Percentiles rank a stretch among this genome's conserved stretches.
phyloP scores from a whole-genome alignment of 2,797 vertebrate genomes.

The Bovichtus variegatus region DNA sequence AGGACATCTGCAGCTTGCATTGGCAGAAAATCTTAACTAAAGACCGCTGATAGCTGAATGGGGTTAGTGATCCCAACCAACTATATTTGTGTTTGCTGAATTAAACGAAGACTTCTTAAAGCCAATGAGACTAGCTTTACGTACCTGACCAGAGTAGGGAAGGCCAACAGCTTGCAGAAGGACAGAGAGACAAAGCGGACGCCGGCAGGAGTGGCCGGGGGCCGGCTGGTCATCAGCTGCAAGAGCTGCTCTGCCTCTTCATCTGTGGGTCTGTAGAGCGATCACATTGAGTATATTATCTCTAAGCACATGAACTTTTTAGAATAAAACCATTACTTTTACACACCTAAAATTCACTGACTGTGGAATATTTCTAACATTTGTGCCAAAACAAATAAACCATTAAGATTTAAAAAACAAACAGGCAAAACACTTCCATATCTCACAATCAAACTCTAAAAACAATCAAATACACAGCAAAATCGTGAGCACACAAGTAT shows the following conservation, averaged over 20 bases:
- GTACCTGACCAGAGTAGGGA: slow-evolving; percentile 96
- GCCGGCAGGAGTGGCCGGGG: slow-evolving; percentile 95
- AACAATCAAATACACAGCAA: background rate
- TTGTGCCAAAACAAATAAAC: background rate
- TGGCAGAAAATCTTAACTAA: slow-evolving; percentile 25
- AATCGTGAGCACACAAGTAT: background rate
- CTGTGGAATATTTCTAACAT: background rate
- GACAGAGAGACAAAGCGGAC: slow-evolving; percentile 98
- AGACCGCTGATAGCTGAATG: background rate
- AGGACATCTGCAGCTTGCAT: background rate
- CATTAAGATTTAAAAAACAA: background rate
- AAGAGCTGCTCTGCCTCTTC: slow-evolving; percentile 97
- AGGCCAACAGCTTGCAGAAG: slow-evolving; percentile 97
- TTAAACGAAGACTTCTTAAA: slow-evolving; percentile 22
- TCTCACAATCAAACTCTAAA: background rate
- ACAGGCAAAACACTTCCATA: background rate
- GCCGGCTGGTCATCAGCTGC: slow-evolving; percentile 98
- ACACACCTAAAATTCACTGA: background rate
- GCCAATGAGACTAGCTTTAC: background rate
- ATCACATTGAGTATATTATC: background rate
- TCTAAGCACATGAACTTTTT: background rate
- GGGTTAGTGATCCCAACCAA: background rate
- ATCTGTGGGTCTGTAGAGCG: slow-evolving; percentile 90
- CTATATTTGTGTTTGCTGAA: slow-evolving; percentile 13
- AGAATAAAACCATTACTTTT: background rate